Percentiles rank a stretch among this genome's conserved stretches.
These are phyloP conservation scores for Stichopus horrens DNA, from an alignment of 53 echinoderm and acorn worm species.

Conservation along the genomic window DNA sequence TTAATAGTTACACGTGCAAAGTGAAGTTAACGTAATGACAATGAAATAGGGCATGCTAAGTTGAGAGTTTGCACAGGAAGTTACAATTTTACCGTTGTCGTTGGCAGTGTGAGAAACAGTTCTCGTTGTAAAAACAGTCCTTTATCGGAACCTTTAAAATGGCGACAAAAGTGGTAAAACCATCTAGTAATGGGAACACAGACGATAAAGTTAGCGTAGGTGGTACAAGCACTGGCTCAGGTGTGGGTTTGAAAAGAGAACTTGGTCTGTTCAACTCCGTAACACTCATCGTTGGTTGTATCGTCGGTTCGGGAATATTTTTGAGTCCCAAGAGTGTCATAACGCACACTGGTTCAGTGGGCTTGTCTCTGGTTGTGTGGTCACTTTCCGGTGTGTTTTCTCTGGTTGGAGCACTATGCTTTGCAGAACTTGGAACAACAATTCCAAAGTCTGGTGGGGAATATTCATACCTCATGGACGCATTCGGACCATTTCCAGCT, in stretches of 20 bases:
- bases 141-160: neutral
- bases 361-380: conserved; percentile 88
- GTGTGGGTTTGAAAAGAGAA: conserved; percentile 61
- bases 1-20: no score
- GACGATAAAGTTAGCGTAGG: neutral
- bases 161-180: conserved; percentile 27
- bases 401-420: conserved; percentile 87
- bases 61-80: no score
- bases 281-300: conserved; percentile 86
- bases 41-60: no score
- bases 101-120: no score
- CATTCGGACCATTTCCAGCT: conserved; percentile 79
- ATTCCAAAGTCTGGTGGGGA: conserved; percentile 84
- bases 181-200: conserved; percentile 22
- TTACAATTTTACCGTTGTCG: no score
- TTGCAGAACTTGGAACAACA: conserved; percentile 91
- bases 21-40: no score
- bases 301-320: conserved; percentile 94
- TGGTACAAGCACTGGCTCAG: conserved; percentile 27
- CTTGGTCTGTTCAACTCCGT: conserved; percentile 83
- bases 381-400: conserved; percentile 88
- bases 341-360: conserved; percentile 75
- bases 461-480: conserved; percentile 79
- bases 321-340: conserved; percentile 85
- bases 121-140: neutral